Evolutionary conservation across 2,113 vertebrate genomes (phyloP).

Genomic region (Cinclus cinclus): DNA sequence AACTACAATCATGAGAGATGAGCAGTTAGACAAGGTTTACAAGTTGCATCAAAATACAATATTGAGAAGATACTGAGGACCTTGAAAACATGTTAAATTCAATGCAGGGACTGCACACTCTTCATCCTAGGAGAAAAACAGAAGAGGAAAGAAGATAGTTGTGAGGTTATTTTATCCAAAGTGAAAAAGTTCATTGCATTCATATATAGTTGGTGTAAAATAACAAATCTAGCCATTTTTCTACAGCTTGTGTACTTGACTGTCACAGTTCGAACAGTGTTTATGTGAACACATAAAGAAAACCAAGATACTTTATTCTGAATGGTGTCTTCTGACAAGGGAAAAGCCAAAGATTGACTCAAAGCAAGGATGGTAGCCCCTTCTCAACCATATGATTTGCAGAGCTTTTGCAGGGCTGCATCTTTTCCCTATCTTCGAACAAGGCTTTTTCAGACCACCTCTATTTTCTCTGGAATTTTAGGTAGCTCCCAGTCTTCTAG

Average conservation of each 20-base stretch:
- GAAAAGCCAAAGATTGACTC: neutral
- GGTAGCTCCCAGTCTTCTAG: neutral
- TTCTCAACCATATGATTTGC: neutral
- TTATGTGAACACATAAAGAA: neutral
- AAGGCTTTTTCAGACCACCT: neutral
- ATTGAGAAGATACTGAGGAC: neutral
- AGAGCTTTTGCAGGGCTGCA: neutral
- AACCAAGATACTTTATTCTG: neutral
- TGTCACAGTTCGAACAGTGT: neutral
- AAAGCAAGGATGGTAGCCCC: neutral
- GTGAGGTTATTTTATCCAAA: neutral
- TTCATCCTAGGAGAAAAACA: conserved; percentile 45
- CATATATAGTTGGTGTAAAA: neutral
- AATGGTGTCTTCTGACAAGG: neutral
- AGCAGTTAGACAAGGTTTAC: neutral
- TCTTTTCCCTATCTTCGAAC: neutral
- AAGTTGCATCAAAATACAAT: neutral
- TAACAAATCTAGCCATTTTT: neutral
- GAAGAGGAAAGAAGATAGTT: neutral
- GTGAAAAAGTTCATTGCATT: neutral
- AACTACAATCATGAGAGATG: neutral
- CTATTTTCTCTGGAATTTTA: neutral
- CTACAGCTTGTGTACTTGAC: neutral
- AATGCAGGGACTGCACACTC: neutral
- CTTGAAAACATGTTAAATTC: neutral